These are phyloP conservation scores for Ochlodes sylvanus DNA, from an alignment of 2,888 invertebrate genomes.

Conservation along the genomic window DNA sequence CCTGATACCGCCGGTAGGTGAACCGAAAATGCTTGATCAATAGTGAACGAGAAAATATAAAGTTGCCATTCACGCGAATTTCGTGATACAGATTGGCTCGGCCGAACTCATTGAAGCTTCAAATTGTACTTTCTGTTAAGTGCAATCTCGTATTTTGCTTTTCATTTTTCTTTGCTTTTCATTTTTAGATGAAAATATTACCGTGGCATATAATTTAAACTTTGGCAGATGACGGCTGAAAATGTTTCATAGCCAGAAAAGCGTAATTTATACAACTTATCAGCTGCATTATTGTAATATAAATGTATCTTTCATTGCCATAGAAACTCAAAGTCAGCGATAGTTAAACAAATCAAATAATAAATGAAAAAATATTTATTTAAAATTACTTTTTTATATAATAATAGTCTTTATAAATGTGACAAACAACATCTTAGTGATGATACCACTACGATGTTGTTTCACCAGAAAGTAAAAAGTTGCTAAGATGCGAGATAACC, in stretches of 20 bases:
- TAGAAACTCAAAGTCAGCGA: too few species aligned
- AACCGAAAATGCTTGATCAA: slow-evolving; percentile 24
- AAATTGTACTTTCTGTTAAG: slow-evolving; percentile 22
- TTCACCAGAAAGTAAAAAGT: neutral
- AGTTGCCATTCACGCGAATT: slow-evolving; percentile 9
- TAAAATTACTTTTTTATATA: too few species aligned
- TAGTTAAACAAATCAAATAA: too few species aligned
- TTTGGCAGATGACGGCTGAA: neutral
- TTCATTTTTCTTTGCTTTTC: slow-evolving; percentile 4
- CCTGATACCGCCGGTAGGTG: slow-evolving; percentile 24
- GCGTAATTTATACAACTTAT: slow-evolving; percentile 1
- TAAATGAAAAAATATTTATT: too few species aligned
- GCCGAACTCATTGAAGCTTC: slow-evolving; percentile 6
- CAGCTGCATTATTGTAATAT: neutral
- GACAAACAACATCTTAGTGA: too few species aligned
- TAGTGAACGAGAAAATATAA: slow-evolving; percentile 15
- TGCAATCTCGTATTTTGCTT: slow-evolving; percentile 17
- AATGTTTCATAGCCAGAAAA: slow-evolving; percentile 4
- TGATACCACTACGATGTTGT: too few species aligned
- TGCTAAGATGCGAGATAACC: too few species aligned
- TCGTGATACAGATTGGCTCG: slow-evolving; percentile 10
- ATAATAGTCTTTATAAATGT: too few species aligned
- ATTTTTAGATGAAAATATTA: slow-evolving; percentile 6
- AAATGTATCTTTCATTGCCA: neutral
- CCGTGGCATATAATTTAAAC: neutral